Evolutionary conservation across 2,113 vertebrate species (phyloP).

Genomic region (Pseudolaguvia tuberculata): DNA sequence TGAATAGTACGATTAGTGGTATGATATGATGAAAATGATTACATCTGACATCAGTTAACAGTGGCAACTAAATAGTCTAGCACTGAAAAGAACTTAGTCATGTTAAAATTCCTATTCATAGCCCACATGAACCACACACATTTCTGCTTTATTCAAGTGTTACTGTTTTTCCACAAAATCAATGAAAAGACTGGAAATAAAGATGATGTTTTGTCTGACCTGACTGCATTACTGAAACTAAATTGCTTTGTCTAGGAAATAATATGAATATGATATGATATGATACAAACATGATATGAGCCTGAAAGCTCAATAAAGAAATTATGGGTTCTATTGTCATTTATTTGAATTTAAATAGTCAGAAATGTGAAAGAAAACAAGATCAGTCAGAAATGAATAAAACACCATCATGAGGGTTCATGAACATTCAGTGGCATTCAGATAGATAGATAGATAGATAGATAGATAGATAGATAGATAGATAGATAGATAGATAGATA

Average conservation of each 20-base stretch:
- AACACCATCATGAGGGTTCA: not conserved
- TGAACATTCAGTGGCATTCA: too few species aligned
- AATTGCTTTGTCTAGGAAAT: not conserved
- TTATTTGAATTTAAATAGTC: not conserved
- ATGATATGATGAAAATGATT: not conserved
- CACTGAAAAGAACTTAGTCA: slow-evolving; percentile 10
- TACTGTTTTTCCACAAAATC: slow-evolving; percentile 26
- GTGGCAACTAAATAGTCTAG: slow-evolving; percentile 10
- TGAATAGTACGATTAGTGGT: not conserved
- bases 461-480: too few species aligned
- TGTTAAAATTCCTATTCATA: slow-evolving; percentile 4
- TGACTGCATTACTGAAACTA: not conserved
- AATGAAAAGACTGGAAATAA: slow-evolving; percentile 15
- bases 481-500: too few species aligned
- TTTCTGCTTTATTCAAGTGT: slow-evolving; percentile 8
- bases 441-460: too few species aligned
- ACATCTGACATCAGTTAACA: slow-evolving; percentile 34
- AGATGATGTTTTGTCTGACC: slow-evolving; percentile 12
- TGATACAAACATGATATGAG: slow-evolving; percentile 3
- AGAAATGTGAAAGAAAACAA: not conserved
- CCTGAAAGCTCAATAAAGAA: slow-evolving; percentile 1
- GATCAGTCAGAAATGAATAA: not conserved
- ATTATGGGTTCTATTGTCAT: not conserved
- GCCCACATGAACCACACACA: slow-evolving; percentile 5
- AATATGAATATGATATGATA: too few species aligned